Conservation (phyloP, 2,797 vertebrate species). For the Atherinosoma microstoma region DNA sequence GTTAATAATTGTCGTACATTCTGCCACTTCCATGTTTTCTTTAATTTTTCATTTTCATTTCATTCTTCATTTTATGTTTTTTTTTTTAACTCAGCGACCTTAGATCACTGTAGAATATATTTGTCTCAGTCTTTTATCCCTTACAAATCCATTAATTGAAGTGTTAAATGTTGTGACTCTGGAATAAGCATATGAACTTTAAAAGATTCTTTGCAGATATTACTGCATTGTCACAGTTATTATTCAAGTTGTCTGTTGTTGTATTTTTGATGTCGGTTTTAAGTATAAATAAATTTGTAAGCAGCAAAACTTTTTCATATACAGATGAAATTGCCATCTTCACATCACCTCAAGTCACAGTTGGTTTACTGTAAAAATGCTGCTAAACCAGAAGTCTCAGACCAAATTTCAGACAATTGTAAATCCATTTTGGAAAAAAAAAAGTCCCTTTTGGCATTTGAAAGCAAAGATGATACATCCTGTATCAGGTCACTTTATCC, state of each 20-base stretch:
- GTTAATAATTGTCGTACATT: background rate
- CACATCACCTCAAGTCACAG: background rate
- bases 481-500: slow-evolving; percentile 61
- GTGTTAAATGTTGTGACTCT: too few relatives aligned
- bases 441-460: slow-evolving; percentile 26
- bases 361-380: background rate
- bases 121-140: too few relatives aligned
- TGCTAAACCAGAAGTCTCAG: background rate
- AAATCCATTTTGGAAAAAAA: background rate
- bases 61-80: too few relatives aligned
- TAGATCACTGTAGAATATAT: background rate
- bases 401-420: background rate
- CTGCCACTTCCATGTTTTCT: background rate
- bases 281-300: too few relatives aligned
- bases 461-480: slow-evolving; percentile 53
- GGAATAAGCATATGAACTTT: too few relatives aligned
- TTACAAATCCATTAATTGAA: too few relatives aligned
- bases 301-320: background rate
- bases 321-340: background rate
- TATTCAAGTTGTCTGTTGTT: too few relatives aligned
- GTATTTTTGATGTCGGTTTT: too few relatives aligned
- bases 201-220: too few relatives aligned
- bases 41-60: too few relatives aligned
- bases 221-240: too few relatives aligned
- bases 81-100: background rate